Conservation (phyloP, 1,140 invertebrate genomes). For the Brachionus manjavacas region DNA sequence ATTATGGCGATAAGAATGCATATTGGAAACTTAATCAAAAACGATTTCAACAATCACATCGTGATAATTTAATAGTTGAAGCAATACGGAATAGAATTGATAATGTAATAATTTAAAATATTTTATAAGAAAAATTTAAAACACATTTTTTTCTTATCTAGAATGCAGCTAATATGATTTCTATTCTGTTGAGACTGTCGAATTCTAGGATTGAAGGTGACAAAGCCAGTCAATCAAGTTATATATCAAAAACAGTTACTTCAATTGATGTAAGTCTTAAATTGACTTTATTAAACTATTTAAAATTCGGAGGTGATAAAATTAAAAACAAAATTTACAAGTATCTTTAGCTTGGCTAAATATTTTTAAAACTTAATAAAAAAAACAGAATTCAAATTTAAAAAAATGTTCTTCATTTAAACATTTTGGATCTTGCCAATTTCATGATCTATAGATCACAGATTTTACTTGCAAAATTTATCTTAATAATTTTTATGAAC, state of each 20-base stretch:
- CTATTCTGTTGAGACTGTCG: not conserved
- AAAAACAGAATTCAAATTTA: too few relatives aligned
- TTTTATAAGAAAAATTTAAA: not conserved
- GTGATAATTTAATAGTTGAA: constrained; percentile 21
- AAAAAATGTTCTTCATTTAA: too few relatives aligned
- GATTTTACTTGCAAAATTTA: too few relatives aligned
- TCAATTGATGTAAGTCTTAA: constrained; percentile 32
- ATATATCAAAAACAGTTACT: constrained; percentile 11
- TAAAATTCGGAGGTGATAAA: too few relatives aligned
- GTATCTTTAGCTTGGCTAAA: too few relatives aligned
- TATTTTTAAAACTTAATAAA: too few relatives aligned
- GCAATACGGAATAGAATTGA: constrained; percentile 14
- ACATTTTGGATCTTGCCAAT: too few relatives aligned
- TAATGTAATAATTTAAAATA: not conserved
- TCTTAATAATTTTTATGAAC: too few relatives aligned
- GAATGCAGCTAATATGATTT: constrained; percentile 27
- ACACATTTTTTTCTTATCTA: not conserved
- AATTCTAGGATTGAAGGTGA: constrained; percentile 1
- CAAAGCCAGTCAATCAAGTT: not conserved
- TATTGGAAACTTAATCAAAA: not conserved
- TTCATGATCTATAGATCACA: too few relatives aligned
- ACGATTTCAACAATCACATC: not conserved
- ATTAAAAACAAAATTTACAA: too few relatives aligned
- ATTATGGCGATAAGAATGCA: constrained; percentile 8
- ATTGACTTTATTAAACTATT: not conserved